Evolutionary conservation across 2,888 invertebrate species (phyloP), one percentile per base, ranked within the genome.

Genomic region (Panopea generosa): DNA sequence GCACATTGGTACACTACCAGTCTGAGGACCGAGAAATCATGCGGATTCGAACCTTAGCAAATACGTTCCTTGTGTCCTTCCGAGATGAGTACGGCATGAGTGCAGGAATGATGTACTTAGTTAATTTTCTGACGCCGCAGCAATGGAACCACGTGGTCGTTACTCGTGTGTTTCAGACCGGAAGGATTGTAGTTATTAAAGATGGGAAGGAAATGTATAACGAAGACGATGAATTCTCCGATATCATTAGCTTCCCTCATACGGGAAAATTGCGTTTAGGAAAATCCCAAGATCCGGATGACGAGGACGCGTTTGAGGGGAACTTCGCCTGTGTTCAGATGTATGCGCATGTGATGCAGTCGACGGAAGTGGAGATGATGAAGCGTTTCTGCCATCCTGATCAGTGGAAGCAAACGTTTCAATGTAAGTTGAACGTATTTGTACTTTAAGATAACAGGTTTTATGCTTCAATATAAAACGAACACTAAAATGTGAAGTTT

Each of bases 51-150:
- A 69, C 71, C 2, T 62, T 81, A 7, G 69, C 75, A 1, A 81
- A 81, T 55, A 81, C 81, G 1, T 75, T 81, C 26, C 71, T 81
- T 2, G 75, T 77, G 16, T 77, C 81, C 0, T 81, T 81, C 40
- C 33, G 81, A 49, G 81, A 81, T 45, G 77, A 77, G 27, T 81
- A 81, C 26, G 81, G 81, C 6, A 81, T 81, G 74, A 81, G 77
- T 20, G 81, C 81, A 6, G 81, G 81, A 6, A 77, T 71, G 60
- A 77, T 81, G 77, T 81, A 81, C 38, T 45, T 81, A n/a, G 81
- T 69, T 0, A 75, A 81, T 43, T 72, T 81, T 27, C 60, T 81
- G 2, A 71, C 72, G 6, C 72, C 77, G 16, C 47, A 65, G 29
- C 53, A 38, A 11, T 81, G 81, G 81, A 81, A 77, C 33, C 75